phyloP scores from a whole-genome alignment of 2,797 vertebrate species.

The Cetoscarus ocellatus region DNA sequence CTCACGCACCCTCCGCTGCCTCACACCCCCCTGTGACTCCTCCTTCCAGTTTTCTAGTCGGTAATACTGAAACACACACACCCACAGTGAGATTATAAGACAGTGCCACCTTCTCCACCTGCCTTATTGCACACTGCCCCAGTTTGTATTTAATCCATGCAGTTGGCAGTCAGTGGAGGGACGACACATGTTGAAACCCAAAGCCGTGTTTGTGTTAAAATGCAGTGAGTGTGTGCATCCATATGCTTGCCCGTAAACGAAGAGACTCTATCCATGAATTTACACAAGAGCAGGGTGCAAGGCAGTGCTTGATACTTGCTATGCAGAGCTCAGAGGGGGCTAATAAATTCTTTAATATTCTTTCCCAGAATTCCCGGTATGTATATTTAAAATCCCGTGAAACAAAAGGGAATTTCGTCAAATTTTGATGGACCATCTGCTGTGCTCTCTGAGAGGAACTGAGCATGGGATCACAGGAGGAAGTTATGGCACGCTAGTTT shows the following conservation, averaged over 20 bases:
- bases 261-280: neutral
- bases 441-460: neutral
- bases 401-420: neutral
- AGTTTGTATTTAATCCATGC: constrained; percentile 55
- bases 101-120: constrained; percentile 26
- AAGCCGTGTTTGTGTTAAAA: constrained; percentile 22
- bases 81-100: constrained; percentile 51
- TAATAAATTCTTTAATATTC: neutral
- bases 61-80: constrained; percentile 29
- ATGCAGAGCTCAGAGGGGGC: neutral
- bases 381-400: neutral
- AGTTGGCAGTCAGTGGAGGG: constrained; percentile 29
- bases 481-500: neutral
- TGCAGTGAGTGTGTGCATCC: constrained; percentile 10
- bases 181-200: constrained; percentile 40
- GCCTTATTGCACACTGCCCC: constrained; percentile 27
- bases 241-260: neutral
- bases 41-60: constrained; percentile 30
- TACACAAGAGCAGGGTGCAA: neutral
- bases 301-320: neutral
- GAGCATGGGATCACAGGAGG: neutral
- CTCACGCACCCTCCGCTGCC: constrained; percentile 45
- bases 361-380: neutral
- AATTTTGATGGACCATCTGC: neutral
- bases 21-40: constrained; percentile 41